Evolutionary conservation across 2,113 vertebrate genomes (phyloP).

Genomic region (Nannospalax galili): DNA sequence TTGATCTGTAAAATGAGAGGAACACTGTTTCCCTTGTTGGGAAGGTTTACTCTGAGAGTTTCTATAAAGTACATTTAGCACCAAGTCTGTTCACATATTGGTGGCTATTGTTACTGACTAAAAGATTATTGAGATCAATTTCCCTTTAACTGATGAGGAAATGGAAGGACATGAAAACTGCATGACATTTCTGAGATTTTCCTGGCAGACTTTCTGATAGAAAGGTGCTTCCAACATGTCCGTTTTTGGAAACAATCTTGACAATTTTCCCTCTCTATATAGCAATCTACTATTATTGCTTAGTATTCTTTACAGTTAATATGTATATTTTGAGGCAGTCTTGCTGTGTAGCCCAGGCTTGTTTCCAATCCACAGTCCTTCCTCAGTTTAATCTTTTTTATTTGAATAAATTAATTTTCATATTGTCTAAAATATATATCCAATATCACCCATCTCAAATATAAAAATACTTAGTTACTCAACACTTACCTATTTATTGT

Average conservation of each 20-base stretch:
- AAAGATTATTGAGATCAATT: not conserved
- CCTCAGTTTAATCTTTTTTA: not conserved
- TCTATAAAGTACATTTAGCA: not conserved
- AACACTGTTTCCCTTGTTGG: not conserved
- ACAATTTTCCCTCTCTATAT: not conserved
- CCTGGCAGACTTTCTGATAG: not conserved
- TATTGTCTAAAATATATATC: not conserved
- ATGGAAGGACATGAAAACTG: not conserved
- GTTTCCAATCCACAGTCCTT: not conserved
- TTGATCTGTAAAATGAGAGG: not conserved
- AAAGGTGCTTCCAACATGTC: not conserved
- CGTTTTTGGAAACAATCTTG: not conserved
- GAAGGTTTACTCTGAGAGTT: not conserved
- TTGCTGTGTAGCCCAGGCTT: not conserved
- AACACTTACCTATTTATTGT: conserved; percentile 1
- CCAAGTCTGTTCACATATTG: not conserved
- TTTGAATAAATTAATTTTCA: not conserved
- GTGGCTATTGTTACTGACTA: not conserved
- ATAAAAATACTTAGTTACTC: not conserved
- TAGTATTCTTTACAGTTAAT: conserved; percentile 7
- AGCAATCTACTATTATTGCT: not conserved
- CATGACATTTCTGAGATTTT: not conserved
- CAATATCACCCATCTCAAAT: not conserved
- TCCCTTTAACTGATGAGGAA: not conserved
- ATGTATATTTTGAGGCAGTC: not conserved